phyloP scores from a whole-genome alignment of 1,140 invertebrate species.

The Drosophila guanche region DNA sequence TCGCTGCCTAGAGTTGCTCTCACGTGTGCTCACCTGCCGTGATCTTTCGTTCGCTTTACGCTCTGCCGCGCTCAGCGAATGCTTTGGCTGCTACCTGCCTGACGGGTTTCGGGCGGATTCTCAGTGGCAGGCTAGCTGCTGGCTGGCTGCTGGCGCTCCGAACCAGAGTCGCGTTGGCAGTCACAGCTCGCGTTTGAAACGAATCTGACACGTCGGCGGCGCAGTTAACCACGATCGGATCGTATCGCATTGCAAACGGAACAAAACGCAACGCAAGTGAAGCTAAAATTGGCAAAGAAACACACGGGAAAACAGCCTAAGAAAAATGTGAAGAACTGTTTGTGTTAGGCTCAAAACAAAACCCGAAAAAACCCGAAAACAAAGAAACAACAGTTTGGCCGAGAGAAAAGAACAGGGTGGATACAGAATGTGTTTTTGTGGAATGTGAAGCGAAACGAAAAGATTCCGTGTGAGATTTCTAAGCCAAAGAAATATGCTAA shows the following conservation, averaged over 20 bases:
- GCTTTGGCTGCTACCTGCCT: slow-evolving; percentile 36
- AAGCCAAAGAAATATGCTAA: slow-evolving; percentile 78
- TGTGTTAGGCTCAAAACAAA: slow-evolving; percentile 41
- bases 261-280: slow-evolving; percentile 41
- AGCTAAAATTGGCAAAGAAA: slow-evolving; percentile 50
- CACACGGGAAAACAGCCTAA: slow-evolving; percentile 19
- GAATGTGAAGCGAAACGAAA: slow-evolving; percentile 74
- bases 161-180: slow-evolving; percentile 62
- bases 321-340: slow-evolving; percentile 57
- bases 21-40: slow-evolving; percentile 35
- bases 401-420: slow-evolving; percentile 24
- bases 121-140: not conserved
- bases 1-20: slow-evolving; percentile 4
- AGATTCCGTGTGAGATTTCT: slow-evolving; percentile 77
- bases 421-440: slow-evolving; percentile 41
- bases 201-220: slow-evolving; percentile 81
- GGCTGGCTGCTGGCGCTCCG: slow-evolving; percentile 8
- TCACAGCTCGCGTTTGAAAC: slow-evolving; percentile 78
- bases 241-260: slow-evolving; percentile 8
- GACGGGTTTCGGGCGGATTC: slow-evolving; percentile 54
- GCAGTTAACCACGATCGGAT: slow-evolving; percentile 43
- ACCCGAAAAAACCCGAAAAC: slow-evolving; percentile 18
- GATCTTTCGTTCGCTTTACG: slow-evolving; percentile 30
- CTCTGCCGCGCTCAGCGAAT: slow-evolving; percentile 42
- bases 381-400: slow-evolving; percentile 29